Base-by-base conservation (phyloP, 2,888 invertebrate genomes). In the Papilio gigon region DNA sequence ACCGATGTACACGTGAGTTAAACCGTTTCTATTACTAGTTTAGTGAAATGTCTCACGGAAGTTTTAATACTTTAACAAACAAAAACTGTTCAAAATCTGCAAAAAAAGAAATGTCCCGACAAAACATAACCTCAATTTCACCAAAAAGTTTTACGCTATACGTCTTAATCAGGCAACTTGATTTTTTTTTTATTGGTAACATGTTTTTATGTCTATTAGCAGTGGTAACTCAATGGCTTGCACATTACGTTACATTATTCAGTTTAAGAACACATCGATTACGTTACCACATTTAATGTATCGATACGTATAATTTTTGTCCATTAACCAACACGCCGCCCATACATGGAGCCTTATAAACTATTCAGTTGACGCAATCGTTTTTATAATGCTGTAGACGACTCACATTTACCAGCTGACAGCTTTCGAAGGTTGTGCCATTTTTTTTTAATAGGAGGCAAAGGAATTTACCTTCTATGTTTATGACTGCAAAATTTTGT, bases 281-380 rank as follows among this genome's bases (percentile, higher is more conserved):
- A 35, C 33, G 17, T 64, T 64, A 50, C 30, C 20, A 62, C 37
- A 53, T 53, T 40, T 53, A 53, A 64, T 25, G 22, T 25, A 37
- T 64, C 53, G 27, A 40, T 53, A 64, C 27, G 40, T 53, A 64
- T 64, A 64, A 53, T 64, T 53, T 64, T 40, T 53, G 40, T 40
- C 64, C 53, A 64, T 64, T 64, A 64, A 25, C 25, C 35, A n/a
- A 50, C 22, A 25, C 63, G 37, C 25, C 50, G 50, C 63, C 50
- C 63, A 33, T 47, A 35, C 63, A 47, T 37, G 5, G 27, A n/a
- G 37, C 22, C 53, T 47, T 30, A 30, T 56, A 33, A 35, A 50
- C 35, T 35, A 50, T 63, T 30, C 9, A 11, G 64, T 40, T 64
- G 53, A 17, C 53, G 64, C 64, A 64, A 53, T 40, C 27, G 17